phyloP scores from a whole-genome alignment of 53 echinoderm and acorn worm genomes.

The Antedon mediterranea region DNA sequence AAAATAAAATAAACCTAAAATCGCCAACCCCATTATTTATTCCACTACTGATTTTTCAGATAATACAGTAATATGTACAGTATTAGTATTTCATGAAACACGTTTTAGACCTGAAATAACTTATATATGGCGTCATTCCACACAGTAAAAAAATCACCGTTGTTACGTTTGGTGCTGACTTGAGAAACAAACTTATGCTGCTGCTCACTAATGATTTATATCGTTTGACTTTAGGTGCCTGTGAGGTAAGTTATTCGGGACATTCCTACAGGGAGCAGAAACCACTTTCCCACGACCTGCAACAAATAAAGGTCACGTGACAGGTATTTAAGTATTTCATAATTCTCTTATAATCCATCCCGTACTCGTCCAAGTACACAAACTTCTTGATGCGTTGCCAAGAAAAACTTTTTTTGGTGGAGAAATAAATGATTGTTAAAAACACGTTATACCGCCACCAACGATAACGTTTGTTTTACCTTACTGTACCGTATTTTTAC shows the following conservation, averaged over 20 bases:
- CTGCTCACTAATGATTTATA: neutral
- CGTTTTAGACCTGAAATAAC: no score
- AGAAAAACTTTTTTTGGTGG: neutral
- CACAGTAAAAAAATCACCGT: neutral
- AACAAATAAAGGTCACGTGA: neutral
- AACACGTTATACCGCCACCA: neutral
- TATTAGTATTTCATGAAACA: no score
- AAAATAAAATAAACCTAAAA: no score
- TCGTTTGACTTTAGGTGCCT: neutral
- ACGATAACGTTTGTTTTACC: no score
- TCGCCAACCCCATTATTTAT: no score
- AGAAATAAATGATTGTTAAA: no score
- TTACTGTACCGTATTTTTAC: no score
- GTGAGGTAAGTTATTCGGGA: neutral
- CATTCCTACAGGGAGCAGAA: neutral
- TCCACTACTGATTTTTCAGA: no score
- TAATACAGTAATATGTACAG: no score
- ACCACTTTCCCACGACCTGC: neutral
- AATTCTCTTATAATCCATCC: neutral
- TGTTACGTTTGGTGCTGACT: neutral
- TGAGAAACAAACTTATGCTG: neutral
- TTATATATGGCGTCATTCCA: no score
- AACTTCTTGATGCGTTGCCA: neutral
- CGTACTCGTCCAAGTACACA: neutral
- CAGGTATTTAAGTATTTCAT: neutral